phyloP scores from a whole-genome alignment of 2,113 vertebrate genomes.

The Ellobius talpinus region DNA sequence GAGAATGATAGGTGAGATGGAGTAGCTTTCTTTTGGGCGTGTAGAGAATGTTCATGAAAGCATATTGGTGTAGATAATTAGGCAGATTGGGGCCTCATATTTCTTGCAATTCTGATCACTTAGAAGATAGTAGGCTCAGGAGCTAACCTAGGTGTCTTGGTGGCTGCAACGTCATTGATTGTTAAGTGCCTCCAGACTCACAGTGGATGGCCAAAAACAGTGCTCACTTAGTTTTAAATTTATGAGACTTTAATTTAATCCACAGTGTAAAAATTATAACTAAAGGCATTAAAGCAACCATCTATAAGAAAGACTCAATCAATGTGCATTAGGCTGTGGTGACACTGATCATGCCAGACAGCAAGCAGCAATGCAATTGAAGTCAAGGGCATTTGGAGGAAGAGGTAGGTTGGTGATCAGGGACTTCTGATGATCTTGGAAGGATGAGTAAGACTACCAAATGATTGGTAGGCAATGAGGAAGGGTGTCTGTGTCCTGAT shows the following conservation, averaged over 20 bases:
- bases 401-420: background rate
- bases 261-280: background rate
- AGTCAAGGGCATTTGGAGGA: background rate
- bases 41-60: background rate
- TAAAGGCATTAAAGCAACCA: background rate
- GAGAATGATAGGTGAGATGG: background rate
- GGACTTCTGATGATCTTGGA: background rate
- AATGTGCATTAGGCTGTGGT: background rate
- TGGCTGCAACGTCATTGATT: background rate
- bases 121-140: background rate
- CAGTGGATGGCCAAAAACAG: background rate
- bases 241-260: background rate
- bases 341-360: background rate
- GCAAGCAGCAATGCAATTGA: background rate
- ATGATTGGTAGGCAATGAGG: background rate
- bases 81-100: background rate
- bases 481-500: background rate
- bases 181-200: background rate
- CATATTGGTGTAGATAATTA: background rate
- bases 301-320: background rate
- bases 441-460: background rate
- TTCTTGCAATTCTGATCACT: conserved; percentile 18
- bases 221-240: background rate
- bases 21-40: background rate
- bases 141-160: background rate